Base-by-base conservation (phyloP, 2,888 invertebrate genomes). In the Netelia virgata region DNA sequence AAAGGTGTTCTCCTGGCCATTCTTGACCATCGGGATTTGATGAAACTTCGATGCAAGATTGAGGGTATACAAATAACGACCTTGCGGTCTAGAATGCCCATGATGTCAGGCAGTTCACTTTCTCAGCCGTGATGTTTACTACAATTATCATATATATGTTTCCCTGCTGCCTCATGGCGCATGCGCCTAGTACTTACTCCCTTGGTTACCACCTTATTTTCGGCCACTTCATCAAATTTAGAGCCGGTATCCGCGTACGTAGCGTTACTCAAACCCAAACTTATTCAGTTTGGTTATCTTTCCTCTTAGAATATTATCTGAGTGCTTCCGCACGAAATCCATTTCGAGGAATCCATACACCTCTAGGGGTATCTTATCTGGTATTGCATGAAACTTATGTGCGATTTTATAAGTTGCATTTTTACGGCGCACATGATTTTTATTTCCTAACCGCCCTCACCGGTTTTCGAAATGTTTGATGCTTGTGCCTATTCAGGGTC, bases 301-400 rank as follows among this genome's bases (percentile, higher is more conserved):
- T 5, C 57, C 47, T 11, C 28, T 8, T 3, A 76, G 47, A 14
- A 76, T 68, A 14, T 59, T 59, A 3, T 57, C 68, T 10, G n/a
- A 6, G 14, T 76, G 57, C 14, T 47, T 10, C 3, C 20, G 47
- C 1, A 76, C 59, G 3, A 68, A 59, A 28, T 68, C 76, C 57
- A 68, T 68, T 2, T 47, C 76, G 0, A 76, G 43, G 18, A 76
- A 11, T 14, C 43, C 57, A 1, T 76, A n/a, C 0, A 47, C 47
- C 0, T 5, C 28, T 0, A 76, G 9, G 1, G 14, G 16, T 5
- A 68, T 47, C 1, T 47, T n/a, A 1, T 47, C 23, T 0, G 41
- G 14, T 1, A 76, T 3, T 1, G 59, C 68, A 8, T 59, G 20
- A 1, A 76, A 76, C 6, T 1, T 1, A 5, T 68, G 23, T 9